Base-by-base conservation (phyloP, 2,113 vertebrate genomes). In the Oncorhynchus masou region DNA sequence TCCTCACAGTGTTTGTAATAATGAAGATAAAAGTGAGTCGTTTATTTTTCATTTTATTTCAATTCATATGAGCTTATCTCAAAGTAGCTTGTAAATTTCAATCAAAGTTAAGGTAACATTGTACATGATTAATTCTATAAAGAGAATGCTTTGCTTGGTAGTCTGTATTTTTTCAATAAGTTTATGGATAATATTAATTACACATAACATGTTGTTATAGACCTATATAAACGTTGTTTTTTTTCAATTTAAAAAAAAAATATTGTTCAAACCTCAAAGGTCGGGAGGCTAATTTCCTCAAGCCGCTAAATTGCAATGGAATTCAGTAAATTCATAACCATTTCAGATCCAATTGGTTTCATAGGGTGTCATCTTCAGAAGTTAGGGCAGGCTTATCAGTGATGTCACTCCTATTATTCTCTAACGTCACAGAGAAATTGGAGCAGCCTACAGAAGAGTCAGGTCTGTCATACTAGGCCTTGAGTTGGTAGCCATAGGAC, bases 281-380 rank as follows among this genome's bases (percentile, higher is more conserved):
- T 34, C 8, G 67, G 29, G 4, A 34, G 13, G 29, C 29, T 22
- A 48, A 45, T 49, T 49, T 74, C 3, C 31, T n/a, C 16, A 25
- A 74, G 11, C 48, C 48, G 51, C 73, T 75, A 75, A 64, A 68
- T 75, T 48, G 73, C 73, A 68, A 31, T 75, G 60, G 13, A 73
- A 22, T 24, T n/a, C 71, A 39, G 54, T 73, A 70, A 70, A 6
- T 49, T n/a, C 51, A 1, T 54, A 54, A 22, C 19, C 68, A 48
- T 29, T 39, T 19, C 4, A 20, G 15, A 66, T 49, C 13, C 20
- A 11, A 19, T 66, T 49, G 19, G 29, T 49, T 16, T 49, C 34
- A 49, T 27, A 4, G 29, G 34, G 19, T 22, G 39, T 67, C 73
- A 66, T 49, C 34, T 74, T 67, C 15, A 74, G 22, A 67, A 27